Base-by-base conservation (phyloP, 1,140 invertebrate genomes). In the Atta cephalotes region DNA sequence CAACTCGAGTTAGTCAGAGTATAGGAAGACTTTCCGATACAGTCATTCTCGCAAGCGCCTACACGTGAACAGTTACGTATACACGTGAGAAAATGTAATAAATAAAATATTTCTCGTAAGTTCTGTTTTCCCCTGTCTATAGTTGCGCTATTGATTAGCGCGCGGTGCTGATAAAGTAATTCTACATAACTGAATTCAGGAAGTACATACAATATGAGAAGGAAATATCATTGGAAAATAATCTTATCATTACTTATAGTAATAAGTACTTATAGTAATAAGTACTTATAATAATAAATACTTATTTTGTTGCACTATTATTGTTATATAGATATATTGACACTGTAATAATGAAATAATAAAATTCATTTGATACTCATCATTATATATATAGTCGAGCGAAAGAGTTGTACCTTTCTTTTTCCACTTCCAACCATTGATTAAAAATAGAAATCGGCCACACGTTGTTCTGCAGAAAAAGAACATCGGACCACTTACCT, bases 11-110 rank as follows among this genome's bases (percentile, higher is more conserved):
- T 86, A 87, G 85, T 68, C 86, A 76, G 87, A 91, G 89, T 89
- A 91, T 89, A 86, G 84, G 56, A 78, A 56, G 89, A 82, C 87
- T 91, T 90, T 87, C 81, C 89, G 84, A 91, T 88, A 89, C 56
- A 62, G 66, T 62, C 70, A 76, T 87, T 84, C 72, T 60, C 53
- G 39, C 25, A 25, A 60, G 18, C 66, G 56, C 21, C 56, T 3
- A 25, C 39, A 71, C 49, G 51, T 39, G 3, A 28, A 31, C 45
- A 58, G 16, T 71, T 58, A 56, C 3, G n/a, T 68, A 80, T 63
- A 56, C 53, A 60, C 25, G 16, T 21, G 39, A 58, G 28, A 65
- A 62, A 85, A 77, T 5, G 35, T 51, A 76, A 77, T 28, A 39
- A 84, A 39, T 51, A 56, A 72, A 31, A 76, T 5, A 56, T 76